Evolutionary conservation across 2,113 vertebrate genomes (phyloP).

Genomic region (Circaetus gallicus): DNA sequence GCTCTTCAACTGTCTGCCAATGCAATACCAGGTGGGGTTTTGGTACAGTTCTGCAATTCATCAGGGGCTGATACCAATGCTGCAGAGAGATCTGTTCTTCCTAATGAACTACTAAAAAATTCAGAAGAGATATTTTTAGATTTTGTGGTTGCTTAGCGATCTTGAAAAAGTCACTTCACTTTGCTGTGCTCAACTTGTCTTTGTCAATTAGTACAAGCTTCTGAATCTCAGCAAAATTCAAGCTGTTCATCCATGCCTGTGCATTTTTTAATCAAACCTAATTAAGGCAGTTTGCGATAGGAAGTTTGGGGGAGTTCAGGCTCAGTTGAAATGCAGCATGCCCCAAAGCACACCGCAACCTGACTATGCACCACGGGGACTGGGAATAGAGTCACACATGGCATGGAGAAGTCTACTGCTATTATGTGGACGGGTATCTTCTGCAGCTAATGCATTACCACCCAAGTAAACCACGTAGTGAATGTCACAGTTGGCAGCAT

Average conservation of each 20-base stretch:
- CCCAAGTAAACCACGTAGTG: fast-evolving
- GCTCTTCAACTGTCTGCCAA: background rate
- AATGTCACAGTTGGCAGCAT: background rate
- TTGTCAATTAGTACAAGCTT: background rate
- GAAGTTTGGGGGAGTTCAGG: background rate
- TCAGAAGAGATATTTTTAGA: slow-evolving; percentile 5
- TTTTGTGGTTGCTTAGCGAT: background rate
- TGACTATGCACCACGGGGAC: background rate
- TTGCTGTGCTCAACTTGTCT: background rate
- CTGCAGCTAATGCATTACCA: background rate
- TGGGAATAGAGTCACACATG: background rate
- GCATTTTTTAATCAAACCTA: background rate
- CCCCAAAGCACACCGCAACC: background rate
- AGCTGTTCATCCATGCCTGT: background rate
- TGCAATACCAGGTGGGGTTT: background rate
- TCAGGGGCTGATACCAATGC: background rate
- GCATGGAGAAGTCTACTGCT: background rate
- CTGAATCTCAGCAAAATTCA: background rate
- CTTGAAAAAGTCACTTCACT: background rate
- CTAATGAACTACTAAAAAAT: background rate
- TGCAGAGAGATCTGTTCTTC: background rate
- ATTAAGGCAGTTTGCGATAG: background rate
- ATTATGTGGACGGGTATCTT: background rate
- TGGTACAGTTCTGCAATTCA: background rate
- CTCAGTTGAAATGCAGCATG: background rate